Evolutionary conservation across 2,888 invertebrate species (phyloP).

Genomic region (Timema cristinae): DNA sequence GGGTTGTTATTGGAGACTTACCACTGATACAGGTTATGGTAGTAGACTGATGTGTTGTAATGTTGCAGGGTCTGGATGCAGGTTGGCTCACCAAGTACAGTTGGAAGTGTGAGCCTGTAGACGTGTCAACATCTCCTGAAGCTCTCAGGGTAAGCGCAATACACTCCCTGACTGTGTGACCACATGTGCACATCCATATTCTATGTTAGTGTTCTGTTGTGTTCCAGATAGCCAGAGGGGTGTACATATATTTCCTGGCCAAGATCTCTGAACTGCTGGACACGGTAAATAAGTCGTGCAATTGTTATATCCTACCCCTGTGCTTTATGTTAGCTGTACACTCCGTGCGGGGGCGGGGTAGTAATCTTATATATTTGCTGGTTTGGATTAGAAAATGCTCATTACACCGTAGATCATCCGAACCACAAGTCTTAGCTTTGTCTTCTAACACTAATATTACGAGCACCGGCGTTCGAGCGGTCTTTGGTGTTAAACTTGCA

Average conservation of each 20-base stretch:
- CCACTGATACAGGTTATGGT: no score
- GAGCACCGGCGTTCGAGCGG: no score
- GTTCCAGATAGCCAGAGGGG: slow-evolving; percentile 47
- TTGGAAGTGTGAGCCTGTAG: slow-evolving; percentile 40
- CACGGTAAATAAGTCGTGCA: slow-evolving; percentile 43
- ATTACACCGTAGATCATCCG: no score
- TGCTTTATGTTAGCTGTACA: neutral
- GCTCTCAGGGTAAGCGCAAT: slow-evolving; percentile 35
- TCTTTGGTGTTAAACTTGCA: no score
- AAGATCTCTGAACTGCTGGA: slow-evolving; percentile 54
- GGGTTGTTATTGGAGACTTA: no score
- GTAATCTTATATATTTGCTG: no score
- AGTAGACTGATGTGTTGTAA: no score
- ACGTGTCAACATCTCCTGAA: slow-evolving; percentile 36
- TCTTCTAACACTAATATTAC: no score
- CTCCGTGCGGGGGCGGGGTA: neutral
- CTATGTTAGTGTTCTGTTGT: neutral
- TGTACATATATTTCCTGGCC: slow-evolving; percentile 52
- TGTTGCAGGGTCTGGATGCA: slow-evolving; percentile 38
- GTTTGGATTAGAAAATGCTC: no score
- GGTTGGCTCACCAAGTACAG: slow-evolving; percentile 39
- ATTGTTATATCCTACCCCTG: no score
- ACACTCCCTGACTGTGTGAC: neutral
- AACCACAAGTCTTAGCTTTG: no score
- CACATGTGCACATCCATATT: no score